Percentiles rank a stretch among this genome's conserved stretches.
Conservation (phyloP, 1,140 invertebrate genomes). For the Macrobrachium nipponense region DNA sequence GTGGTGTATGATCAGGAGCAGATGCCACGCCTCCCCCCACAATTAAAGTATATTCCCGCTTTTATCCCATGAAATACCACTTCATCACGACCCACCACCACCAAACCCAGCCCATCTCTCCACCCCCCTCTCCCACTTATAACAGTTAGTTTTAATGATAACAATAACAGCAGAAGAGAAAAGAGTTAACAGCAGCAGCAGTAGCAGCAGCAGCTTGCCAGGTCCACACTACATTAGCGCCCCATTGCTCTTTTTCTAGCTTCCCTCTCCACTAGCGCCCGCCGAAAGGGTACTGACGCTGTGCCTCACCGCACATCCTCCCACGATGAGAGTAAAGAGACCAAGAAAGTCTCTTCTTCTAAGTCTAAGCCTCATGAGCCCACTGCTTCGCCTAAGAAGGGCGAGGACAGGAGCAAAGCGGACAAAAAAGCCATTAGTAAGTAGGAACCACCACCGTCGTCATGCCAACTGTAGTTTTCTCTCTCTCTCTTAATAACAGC, state of each 20-base stretch:
- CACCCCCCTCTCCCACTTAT: no score
- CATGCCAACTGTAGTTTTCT: slow-evolving; percentile 42
- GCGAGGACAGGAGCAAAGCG: slow-evolving; percentile 63
- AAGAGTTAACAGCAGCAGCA: no score
- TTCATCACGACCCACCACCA: no score
- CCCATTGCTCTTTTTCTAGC: slow-evolving; percentile 64
- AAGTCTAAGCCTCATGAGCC: slow-evolving; percentile 64
- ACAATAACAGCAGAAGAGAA: no score
- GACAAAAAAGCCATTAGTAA: slow-evolving; percentile 64
- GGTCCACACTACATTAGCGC: slow-evolving; percentile 55
- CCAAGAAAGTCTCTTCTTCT: slow-evolving; percentile 64
- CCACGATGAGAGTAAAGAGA: slow-evolving; percentile 62
- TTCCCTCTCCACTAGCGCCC: slow-evolving; percentile 65
- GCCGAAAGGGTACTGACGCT: slow-evolving; percentile 63
- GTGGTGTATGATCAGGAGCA: no score
- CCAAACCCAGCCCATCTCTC: no score
- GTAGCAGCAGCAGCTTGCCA: slow-evolving; percentile 40
- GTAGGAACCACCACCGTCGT: slow-evolving; percentile 41
- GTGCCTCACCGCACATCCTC: slow-evolving; percentile 61
- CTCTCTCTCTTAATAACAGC: no score
- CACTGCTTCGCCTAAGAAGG: slow-evolving; percentile 64
- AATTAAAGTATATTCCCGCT: no score
- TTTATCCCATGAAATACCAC: no score
- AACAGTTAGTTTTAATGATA: no score
- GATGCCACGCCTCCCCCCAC: no score